Evolutionary conservation across 1,140 invertebrate species (phyloP), one percentile per base, ranked within the genome.

Genomic region (Trinorchestia longiramus): DNA sequence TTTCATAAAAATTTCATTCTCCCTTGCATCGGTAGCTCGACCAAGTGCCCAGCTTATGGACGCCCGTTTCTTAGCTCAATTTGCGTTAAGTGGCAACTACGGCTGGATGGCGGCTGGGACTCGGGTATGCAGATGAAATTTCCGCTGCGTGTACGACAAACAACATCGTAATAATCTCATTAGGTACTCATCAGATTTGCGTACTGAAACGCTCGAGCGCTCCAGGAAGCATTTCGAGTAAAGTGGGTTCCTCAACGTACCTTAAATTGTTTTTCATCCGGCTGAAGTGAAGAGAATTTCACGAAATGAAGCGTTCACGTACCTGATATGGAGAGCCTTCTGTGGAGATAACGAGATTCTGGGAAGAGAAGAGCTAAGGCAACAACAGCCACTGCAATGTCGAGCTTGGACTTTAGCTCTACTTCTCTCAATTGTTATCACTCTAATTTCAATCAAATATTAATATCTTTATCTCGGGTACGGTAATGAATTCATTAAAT

Each of bases 141-240:
- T 3, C 62, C 28, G 62, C 62, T 11, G 62, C 28, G 62, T 15
- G 36, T 36, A 28, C 62, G 62, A 77, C 62, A 77, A 77, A 77
- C 62, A 77, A 77, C 62, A 36, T 77, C 62, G 62, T 77, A 77
- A 77, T 77, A 77, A 77, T 77, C 62, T 77, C 62, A 77, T 77
- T 36, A 77, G 15, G 15, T 77, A 36, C 62, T 77, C 62, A 36
- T 77, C 62, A 19, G 62, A 77, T 77, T 77, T 77, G 36, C 62
- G 62, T 77, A 11, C 62, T 77, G 62, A 77, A 77, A 23, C 62
- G 15, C 28, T 77, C 15, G 15, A 77, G 36, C 62, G 62, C 62
- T 77, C 62, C 11, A 77, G 62, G 28, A 3, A 19, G 28, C 36
- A 36, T 23, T 53, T 77, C 15, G 62, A 28, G 28, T 36, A 77